phyloP scores from a whole-genome alignment of 2,113 vertebrate species.

The Leucoraja erinaceus region DNA sequence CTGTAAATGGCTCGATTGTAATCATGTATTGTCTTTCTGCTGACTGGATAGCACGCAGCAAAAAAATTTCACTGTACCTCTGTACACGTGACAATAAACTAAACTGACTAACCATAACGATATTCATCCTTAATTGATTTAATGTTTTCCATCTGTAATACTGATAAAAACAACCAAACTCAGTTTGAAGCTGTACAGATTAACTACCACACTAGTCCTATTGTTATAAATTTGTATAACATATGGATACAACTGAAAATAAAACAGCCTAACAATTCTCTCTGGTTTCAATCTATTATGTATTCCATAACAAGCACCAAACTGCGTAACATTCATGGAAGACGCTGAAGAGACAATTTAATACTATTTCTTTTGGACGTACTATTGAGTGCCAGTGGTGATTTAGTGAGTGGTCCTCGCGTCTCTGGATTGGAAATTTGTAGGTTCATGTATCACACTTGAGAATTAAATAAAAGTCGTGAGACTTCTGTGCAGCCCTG shows the following conservation, averaged over 20 bases:
- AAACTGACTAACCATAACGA: not conserved
- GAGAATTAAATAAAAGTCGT: too few relatives aligned
- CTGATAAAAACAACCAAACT: not conserved
- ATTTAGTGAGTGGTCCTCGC: too few relatives aligned
- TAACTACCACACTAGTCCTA: not conserved
- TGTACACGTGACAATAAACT: too few relatives aligned
- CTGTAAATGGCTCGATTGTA: too few relatives aligned
- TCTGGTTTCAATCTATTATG: not conserved
- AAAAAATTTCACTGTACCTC: too few relatives aligned
- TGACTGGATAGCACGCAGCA: too few relatives aligned
- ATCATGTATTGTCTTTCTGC: too few relatives aligned
- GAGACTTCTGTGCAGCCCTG: too few relatives aligned
- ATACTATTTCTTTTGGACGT: not conserved
- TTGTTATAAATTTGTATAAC: not conserved
- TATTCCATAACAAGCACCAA: not conserved
- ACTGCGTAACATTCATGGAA: not conserved
- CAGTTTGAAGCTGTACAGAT: conserved; percentile 3
- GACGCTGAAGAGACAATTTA: not conserved
- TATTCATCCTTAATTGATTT: not conserved
- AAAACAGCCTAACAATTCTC: not conserved
- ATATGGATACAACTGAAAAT: not conserved
- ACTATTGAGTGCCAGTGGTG: not conserved
- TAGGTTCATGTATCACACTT: too few relatives aligned
- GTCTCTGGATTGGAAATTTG: too few relatives aligned
- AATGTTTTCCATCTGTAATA: not conserved